A percentile compares a stretch with the other conserved stretches of the same genome.
Conservation (phyloP, 2,888 invertebrate genomes). For the Elegia similella region DNA sequence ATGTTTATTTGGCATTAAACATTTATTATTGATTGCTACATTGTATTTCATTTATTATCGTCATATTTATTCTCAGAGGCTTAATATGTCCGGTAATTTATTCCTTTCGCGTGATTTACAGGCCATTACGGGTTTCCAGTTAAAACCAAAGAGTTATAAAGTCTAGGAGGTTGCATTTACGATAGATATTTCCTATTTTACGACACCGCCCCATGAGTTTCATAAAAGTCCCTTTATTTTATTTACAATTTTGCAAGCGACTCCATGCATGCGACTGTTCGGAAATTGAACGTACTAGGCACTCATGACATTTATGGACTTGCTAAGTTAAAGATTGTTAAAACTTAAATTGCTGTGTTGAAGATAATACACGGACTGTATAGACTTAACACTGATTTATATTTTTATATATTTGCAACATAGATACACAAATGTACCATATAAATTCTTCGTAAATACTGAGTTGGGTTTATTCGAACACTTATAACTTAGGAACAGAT, state of each 20-base stretch:
- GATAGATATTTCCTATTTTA: constrained; percentile 61
- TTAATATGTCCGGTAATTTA: constrained; percentile 67
- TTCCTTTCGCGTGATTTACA: constrained; percentile 66
- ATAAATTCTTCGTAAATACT: no score
- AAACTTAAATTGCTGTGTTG: constrained; percentile 28
- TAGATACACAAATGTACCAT: no score
- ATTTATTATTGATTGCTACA: constrained; percentile 30
- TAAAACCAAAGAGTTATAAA: constrained; percentile 60
- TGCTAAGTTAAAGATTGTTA: constrained; percentile 32
- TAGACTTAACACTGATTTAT: constrained; percentile 18
- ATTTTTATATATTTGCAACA: neutral
- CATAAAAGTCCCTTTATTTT: constrained; percentile 50
- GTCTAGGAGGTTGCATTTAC: constrained; percentile 60
- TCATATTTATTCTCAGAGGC: constrained; percentile 49
- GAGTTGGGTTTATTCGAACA: no score
- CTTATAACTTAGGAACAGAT: no score
- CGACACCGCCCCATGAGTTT: constrained; percentile 52
- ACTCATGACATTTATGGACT: constrained; percentile 34
- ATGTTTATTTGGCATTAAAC: constrained; percentile 8
- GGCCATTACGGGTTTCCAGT: constrained; percentile 59
- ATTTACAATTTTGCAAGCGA: constrained; percentile 35
- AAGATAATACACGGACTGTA: constrained; percentile 20
- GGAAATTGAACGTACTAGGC: constrained; percentile 27
- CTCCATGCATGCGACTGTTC: constrained; percentile 32
- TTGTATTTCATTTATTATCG: constrained; percentile 54